Percentiles rank a stretch among this genome's conserved stretches.
Evolutionary conservation across 2,113 vertebrate genomes (phyloP).

Genomic region (Psilopsiagon aurifrons): DNA sequence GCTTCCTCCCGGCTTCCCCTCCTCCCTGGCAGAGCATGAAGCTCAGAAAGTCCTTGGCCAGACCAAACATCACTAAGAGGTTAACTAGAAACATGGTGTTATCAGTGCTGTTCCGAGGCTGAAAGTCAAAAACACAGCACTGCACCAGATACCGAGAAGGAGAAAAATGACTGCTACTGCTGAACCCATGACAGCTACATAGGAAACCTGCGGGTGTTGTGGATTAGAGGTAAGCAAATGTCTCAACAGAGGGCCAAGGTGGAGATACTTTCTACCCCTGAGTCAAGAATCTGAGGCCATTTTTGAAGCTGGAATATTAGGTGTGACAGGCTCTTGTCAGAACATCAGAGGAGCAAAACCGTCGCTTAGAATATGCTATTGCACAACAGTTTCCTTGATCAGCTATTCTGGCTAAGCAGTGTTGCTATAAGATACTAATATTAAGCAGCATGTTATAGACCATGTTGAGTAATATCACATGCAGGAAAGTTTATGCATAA

Average conservation of each 20-base stretch:
- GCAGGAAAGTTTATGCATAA: background rate
- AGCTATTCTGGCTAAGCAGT: background rate
- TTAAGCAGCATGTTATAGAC: background rate
- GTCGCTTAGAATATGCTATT: background rate
- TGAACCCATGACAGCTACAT: background rate
- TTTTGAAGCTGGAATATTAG: background rate
- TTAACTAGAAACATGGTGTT: no score
- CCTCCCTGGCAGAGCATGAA: no score
- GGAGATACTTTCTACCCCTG: background rate
- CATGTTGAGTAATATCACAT: background rate
- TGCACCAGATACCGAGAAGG: no score
- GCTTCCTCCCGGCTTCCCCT: no score
- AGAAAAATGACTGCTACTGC: no score
- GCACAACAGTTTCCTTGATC: background rate
- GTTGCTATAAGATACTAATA: background rate
- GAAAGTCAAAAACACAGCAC: no score
- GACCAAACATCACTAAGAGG: no score
- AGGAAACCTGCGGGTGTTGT: background rate
- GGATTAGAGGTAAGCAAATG: background rate
- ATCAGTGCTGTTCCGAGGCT: no score
- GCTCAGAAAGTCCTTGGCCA: no score
- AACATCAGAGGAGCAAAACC: background rate
- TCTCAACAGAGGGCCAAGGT: background rate
- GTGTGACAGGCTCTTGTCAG: background rate
- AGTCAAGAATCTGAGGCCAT: background rate